Evolutionary conservation across 2,888 invertebrate genomes (phyloP).

Genomic region (Mythimna vitellina): DNA sequence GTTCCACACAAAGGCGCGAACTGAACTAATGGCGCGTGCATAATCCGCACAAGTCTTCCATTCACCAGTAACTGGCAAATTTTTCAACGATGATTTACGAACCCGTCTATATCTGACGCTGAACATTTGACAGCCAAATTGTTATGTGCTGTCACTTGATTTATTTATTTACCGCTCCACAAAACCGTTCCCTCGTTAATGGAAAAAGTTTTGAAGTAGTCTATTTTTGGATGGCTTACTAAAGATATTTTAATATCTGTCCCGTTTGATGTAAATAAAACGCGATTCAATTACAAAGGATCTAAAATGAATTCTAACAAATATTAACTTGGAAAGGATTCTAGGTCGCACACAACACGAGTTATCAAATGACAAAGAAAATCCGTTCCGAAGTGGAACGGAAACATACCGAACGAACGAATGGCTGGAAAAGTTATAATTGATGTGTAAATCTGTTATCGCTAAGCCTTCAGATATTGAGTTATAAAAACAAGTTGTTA

Average conservation of each 20-base stretch:
- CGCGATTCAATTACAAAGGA: slow-evolving; percentile 36
- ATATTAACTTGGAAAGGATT: slow-evolving; percentile 39
- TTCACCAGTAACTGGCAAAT: slow-evolving; percentile 80
- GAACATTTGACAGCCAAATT: slow-evolving; percentile 63
- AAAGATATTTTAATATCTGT: slow-evolving; percentile 35
- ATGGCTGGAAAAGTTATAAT: slow-evolving; percentile 81
- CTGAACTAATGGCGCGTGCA: slow-evolving; percentile 83
- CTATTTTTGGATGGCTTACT: slow-evolving; percentile 39
- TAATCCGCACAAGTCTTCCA: slow-evolving; percentile 84
- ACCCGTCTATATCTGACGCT: slow-evolving; percentile 62
- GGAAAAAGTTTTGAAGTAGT: slow-evolving; percentile 56
- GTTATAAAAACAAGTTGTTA: slow-evolving; percentile 87
- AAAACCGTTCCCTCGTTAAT: slow-evolving; percentile 40
- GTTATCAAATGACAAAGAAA: slow-evolving; percentile 54
- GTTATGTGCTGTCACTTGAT: slow-evolving; percentile 59
- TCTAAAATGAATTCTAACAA: slow-evolving; percentile 33
- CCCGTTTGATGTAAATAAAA: slow-evolving; percentile 39
- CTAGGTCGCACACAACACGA: slow-evolving; percentile 45
- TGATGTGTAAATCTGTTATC: slow-evolving; percentile 85
- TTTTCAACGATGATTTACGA: slow-evolving; percentile 78
- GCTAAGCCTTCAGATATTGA: slow-evolving; percentile 82
- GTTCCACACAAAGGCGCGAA: slow-evolving; percentile 80
- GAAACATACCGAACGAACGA: slow-evolving; percentile 67
- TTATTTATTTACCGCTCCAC: slow-evolving; percentile 58
- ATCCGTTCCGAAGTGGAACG: slow-evolving; percentile 50